phyloP scores from a whole-genome alignment of 2,797 vertebrate species.

The Emydoidea blandingii region DNA sequence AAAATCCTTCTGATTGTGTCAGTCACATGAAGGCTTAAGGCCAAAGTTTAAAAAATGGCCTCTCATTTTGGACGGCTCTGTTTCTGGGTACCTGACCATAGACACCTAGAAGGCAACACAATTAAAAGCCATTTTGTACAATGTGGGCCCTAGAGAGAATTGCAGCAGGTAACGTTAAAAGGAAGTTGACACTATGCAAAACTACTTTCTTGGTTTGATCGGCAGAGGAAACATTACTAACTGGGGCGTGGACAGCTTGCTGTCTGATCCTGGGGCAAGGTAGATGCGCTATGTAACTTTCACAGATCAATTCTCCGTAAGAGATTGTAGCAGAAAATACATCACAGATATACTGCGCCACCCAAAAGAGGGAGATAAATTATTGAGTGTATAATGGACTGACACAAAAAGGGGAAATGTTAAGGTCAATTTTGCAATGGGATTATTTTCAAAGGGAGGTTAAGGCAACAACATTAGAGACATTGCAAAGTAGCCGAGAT shows the following conservation, averaged over 20 bases:
- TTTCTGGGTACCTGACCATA: accelerated
- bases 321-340: neutral
- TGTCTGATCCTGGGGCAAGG: neutral
- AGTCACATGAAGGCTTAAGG: neutral
- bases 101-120: accelerated
- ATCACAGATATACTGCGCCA: accelerated
- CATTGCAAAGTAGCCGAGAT: constrained; percentile 39
- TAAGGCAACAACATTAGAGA: neutral
- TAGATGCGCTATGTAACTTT: neutral
- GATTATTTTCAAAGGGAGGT: constrained; percentile 43
- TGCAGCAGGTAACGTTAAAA: neutral
- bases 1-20: neutral
- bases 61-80: neutral
- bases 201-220: neutral
- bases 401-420: neutral
- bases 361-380: neutral
- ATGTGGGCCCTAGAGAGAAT: neutral
- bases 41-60: neutral
- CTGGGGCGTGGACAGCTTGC: neutral
- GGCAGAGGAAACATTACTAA: neutral
- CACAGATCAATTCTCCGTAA: neutral
- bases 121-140: neutral
- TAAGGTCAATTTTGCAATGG: constrained; percentile 34
- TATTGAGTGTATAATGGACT: neutral
- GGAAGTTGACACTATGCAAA: neutral